phyloP scores from a whole-genome alignment of 2,113 vertebrate genomes.

The Equus quagga region DNA sequence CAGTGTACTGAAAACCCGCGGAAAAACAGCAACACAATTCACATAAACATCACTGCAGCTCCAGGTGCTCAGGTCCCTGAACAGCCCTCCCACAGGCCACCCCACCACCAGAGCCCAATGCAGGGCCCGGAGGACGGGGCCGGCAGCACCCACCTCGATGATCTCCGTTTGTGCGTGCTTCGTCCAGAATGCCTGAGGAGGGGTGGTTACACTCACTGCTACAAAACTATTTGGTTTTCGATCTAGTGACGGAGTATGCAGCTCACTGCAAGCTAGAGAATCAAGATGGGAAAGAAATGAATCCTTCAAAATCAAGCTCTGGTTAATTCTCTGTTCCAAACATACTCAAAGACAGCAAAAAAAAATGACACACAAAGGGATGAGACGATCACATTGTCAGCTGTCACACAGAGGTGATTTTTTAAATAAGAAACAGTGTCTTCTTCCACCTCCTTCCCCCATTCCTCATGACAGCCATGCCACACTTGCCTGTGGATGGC shows the following conservation, averaged over 20 bases:
- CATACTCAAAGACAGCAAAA: slow-evolving; percentile 9
- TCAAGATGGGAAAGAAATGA: not conserved
- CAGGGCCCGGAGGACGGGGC: rapidly evolving
- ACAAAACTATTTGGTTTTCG: slow-evolving; percentile 99
- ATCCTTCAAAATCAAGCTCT: slow-evolving; percentile 40
- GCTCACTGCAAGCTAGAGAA: slow-evolving; percentile 94
- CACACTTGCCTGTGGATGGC: not conserved
- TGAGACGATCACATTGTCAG: not conserved
- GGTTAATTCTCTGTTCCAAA: slow-evolving; percentile 23
- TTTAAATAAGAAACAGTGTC: not conserved
- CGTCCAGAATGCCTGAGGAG: slow-evolving; percentile 99
- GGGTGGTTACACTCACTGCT: slow-evolving; percentile 97
- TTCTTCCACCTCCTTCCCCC: not conserved
- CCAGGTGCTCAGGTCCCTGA: not conserved
- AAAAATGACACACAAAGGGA: not conserved
- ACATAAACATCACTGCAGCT: not conserved
- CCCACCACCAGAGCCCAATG: rapidly evolving
- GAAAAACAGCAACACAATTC: not conserved
- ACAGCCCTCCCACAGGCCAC: rapidly evolving
- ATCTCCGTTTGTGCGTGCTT: slow-evolving; percentile 99
- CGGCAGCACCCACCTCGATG: slow-evolving; percentile 93
- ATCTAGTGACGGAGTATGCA: slow-evolving; percentile 94
- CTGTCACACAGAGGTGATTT: not conserved
- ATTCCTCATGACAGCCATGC: not conserved
- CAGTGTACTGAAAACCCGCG: not conserved